Base-by-base conservation (phyloP, 1,140 invertebrate genomes). In the Zelostemma sp. region DNA sequence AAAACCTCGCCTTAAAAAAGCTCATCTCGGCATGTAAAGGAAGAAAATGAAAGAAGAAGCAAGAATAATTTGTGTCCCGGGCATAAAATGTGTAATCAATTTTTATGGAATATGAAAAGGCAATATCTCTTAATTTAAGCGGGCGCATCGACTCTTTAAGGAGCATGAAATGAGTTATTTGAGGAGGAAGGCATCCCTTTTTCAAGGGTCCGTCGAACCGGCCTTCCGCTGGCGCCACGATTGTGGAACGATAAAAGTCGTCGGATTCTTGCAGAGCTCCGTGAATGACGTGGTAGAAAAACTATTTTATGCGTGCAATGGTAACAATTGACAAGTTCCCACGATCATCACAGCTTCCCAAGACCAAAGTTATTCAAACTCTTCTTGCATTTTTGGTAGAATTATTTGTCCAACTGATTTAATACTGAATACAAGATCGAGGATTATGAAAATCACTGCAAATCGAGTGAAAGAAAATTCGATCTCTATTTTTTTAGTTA, bases 251-350 rank as follows among this genome's bases (percentile, higher is more conserved):
- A 73, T 73, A 71, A 75, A 66, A 66, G 59, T 54, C 56, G 60
- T 61, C 47, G 60, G 63, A 49, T 63, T 33, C 56, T 64, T 17
- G 56, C 65, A 51, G 61, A 51, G 61, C 59, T 28, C 55, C 57
- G 61, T 50, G 54, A 76, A 68, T 79, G 77, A 80, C 79, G 76
- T 72, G 63, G 71, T 72, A 71, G 46, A 73, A 73, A 80, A 80
- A 80, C 74, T 80, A 76, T 79, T 78, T 78, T 73, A 73, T 74
- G 66, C 70, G 72, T 75, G 70, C 65, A 75, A 79, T 80, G 72
- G 71, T 76, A 78, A 79, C 79, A 82, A 82, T 83, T 81, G 77
- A 55, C 57, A 38, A 56, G 73, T 77, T 83, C 80, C 72, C 81
- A 83, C 80, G 80, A 53, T 74, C 67, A 77, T 81, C 75, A 59